Evolutionary conservation across 2,113 vertebrate species (phyloP).

Genomic region (Asarcornis scutulata): DNA sequence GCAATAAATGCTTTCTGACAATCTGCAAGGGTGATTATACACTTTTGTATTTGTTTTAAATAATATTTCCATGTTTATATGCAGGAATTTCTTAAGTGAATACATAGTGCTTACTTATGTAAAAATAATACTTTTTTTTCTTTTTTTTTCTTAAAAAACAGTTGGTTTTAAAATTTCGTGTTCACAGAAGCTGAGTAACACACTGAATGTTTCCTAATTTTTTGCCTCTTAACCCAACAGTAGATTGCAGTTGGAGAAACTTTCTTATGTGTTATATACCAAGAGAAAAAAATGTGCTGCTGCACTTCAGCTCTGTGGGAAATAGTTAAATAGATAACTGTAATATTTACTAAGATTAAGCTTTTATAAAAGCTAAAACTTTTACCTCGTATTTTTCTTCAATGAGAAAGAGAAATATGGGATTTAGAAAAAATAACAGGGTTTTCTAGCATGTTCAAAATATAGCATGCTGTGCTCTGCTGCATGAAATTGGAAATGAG

Average conservation of each 20-base stretch:
- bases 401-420: background rate
- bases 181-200: background rate
- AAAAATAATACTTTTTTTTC: background rate
- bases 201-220: background rate
- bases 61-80: background rate
- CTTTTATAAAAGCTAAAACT: background rate
- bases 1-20: slow-evolving; percentile 38
- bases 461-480: background rate
- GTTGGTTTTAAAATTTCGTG: background rate
- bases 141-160: background rate
- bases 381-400: background rate
- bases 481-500: background rate
- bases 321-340: background rate
- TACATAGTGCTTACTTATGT: background rate
- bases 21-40: slow-evolving; percentile 11
- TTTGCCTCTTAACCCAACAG: background rate
- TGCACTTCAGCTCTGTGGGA: background rate
- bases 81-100: background rate
- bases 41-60: background rate
- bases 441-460: background rate
- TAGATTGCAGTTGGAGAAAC: background rate
- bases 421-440: background rate
- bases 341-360: background rate
- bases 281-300: background rate
- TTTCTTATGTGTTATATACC: background rate